A percentile compares a stretch with the other conserved stretches of the same genome.
Conservation (phyloP, 1,140 invertebrate species). For the Octopus bimaculoides region DNA sequence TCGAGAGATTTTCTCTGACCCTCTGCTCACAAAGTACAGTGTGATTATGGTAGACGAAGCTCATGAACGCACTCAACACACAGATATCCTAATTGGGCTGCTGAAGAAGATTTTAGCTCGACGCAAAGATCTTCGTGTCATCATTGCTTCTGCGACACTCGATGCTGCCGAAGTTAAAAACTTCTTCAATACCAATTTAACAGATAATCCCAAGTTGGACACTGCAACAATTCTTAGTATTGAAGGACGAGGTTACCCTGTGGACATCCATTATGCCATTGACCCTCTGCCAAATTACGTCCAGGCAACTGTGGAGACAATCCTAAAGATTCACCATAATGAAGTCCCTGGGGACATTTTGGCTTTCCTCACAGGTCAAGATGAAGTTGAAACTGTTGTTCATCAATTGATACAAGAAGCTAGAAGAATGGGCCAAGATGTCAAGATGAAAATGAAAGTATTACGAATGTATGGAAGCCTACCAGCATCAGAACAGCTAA, state of each 20-base stretch:
- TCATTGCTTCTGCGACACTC: conserved; percentile 93
- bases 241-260: conserved; percentile 84
- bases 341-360: conserved; percentile 76
- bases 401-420: conserved; percentile 49
- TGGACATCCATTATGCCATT: conserved; percentile 80
- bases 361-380: conserved; percentile 84
- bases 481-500: conserved; percentile 75
- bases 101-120: conserved; percentile 77
- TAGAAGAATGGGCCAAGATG: conserved; percentile 37
- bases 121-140: conserved; percentile 72
- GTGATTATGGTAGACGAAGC: conserved; percentile 95
- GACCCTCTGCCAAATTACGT: conserved; percentile 86
- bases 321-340: conserved; percentile 82
- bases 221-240: conserved; percentile 82
- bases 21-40: conserved; percentile 80
- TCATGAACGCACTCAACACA: conserved; percentile 89
- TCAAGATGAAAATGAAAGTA: conserved; percentile 67
- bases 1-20: conserved; percentile 92
- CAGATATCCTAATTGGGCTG: conserved; percentile 91
- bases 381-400: conserved; percentile 51
- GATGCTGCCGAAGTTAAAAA: conserved; percentile 80
- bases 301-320: conserved; percentile 79
- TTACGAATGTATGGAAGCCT: conserved; percentile 91
- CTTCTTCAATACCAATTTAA: conserved; percentile 81
- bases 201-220: conserved; percentile 60